These are phyloP conservation scores for Sinotaia quadrata DNA, from an alignment of 2,888 invertebrate genomes.

Conservation along the genomic window DNA sequence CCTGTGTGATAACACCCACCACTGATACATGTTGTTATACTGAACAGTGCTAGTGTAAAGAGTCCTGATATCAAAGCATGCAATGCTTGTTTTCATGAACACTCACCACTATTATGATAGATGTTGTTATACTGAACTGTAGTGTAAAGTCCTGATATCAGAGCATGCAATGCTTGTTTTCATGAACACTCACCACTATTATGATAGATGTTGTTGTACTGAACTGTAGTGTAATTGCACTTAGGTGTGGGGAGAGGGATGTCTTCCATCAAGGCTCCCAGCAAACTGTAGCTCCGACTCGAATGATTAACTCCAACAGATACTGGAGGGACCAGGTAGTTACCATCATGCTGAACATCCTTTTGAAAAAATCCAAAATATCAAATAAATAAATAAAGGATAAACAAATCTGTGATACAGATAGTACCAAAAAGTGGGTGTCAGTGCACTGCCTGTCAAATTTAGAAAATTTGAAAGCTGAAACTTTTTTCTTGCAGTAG, in stretches of 20 bases:
- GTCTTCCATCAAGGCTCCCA: conserved; percentile 15
- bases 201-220: conserved; percentile 64
- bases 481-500: not conserved
- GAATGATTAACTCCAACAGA: not conserved
- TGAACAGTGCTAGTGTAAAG: too few relatives aligned
- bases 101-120: too few relatives aligned
- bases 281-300: conserved; percentile 1
- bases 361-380: not conserved
- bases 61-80: too few relatives aligned
- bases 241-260: conserved; percentile 16
- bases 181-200: conserved; percentile 66
- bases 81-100: too few relatives aligned
- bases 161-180: too few relatives aligned
- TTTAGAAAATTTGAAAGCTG: not conserved
- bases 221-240: conserved; percentile 52
- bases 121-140: too few relatives aligned
- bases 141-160: too few relatives aligned
- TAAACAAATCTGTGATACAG: too few relatives aligned
- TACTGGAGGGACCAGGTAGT: not conserved
- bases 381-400: not conserved
- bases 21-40: too few relatives aligned
- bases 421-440: too few relatives aligned
- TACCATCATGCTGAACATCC: conserved; percentile 31
- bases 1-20: too few relatives aligned
- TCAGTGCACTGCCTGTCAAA: too few relatives aligned